These are phyloP conservation scores for Enteromius unitaeniatus DNA, from an alignment of 2,797 vertebrate genomes.

Conservation along the genomic window DNA sequence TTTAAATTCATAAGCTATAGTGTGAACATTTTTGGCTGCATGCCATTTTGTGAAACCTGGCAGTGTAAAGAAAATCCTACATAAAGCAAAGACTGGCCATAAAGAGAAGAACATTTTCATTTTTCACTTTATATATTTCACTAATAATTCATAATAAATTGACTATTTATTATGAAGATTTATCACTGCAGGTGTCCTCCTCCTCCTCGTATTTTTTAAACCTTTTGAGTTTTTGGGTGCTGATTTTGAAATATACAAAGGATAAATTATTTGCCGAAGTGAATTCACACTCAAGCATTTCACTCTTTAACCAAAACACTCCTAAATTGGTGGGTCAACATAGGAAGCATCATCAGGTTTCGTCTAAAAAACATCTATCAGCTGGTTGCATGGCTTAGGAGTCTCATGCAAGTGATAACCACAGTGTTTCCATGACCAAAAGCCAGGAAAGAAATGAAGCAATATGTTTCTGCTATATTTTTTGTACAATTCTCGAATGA, in stretches of 20 bases:
- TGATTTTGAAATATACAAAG: neutral
- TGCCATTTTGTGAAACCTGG: neutral
- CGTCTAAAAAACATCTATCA: neutral
- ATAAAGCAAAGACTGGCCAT: neutral
- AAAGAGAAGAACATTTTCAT: neutral
- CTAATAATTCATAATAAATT: too few relatives aligned
- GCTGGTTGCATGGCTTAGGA: neutral
- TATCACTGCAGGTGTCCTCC: neutral
- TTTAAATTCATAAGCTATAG: neutral
- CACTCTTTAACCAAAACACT: neutral
- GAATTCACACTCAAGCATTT: neutral
- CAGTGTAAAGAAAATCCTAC: neutral
- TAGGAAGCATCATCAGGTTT: neutral
- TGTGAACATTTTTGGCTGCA: neutral
- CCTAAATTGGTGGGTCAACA: neutral
- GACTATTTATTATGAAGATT: conserved; percentile 1
- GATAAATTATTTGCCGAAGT: neutral
- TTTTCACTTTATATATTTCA: neutral
- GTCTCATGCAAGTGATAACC: neutral
- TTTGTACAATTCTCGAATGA: neutral
- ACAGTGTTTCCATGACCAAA: neutral
- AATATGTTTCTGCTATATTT: neutral
- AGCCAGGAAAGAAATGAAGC: neutral
- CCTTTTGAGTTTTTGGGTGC: neutral
- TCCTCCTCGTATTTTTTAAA: neutral